Evolutionary conservation across 2,797 vertebrate genomes (phyloP), one percentile per base, ranked within the genome.

Genomic region (Hydrolagus colliei): DNA sequence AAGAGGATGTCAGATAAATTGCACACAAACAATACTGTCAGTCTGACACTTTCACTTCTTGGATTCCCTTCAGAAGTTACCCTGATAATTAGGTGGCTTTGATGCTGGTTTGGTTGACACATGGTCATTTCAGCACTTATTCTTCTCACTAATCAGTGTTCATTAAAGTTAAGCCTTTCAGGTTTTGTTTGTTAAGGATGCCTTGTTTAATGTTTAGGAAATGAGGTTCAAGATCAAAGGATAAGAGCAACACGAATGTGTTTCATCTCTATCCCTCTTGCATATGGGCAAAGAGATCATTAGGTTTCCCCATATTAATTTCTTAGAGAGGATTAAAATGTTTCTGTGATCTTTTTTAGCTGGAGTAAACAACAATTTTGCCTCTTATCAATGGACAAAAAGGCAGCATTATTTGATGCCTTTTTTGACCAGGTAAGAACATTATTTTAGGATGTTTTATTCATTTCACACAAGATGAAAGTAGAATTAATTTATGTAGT

Each of bases 211-310:
- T 35, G 13, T 11, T 9, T 14, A 27, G n/a, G 22, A 80, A 80
- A 65, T 65, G 67, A 18, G 59, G 61, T 3, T 52, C 77, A 79
- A 79, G 61, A 63, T 63, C n/a, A 79, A n/a, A 63, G 22, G n/a
- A 35, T n/a, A 78, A 0, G 10, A 41, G 32, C 1, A 41, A 13
- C 13, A 11, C 18, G 9, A 61, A 18, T 35, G 63, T 13, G 11
- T 27, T 79, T 41, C 14, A 32, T 41, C 14, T 13, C 9, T 41
- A 16, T 52, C 3, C 9, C 41, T 32, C 63, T 27, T 7, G 12
- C 78, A 80, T 16, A 62, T 80, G 62, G 78, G 13, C 1, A 27
- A 67, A 35, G 78, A 67, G 78, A 80, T 78, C 59, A 78, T 59
- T 52, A 18, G 41, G 10, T 77, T 77, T n/a, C 14, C n/a, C 9